Evolutionary conservation across 2,113 vertebrate species (phyloP).

Genomic region (Mormyrus lacerda): DNA sequence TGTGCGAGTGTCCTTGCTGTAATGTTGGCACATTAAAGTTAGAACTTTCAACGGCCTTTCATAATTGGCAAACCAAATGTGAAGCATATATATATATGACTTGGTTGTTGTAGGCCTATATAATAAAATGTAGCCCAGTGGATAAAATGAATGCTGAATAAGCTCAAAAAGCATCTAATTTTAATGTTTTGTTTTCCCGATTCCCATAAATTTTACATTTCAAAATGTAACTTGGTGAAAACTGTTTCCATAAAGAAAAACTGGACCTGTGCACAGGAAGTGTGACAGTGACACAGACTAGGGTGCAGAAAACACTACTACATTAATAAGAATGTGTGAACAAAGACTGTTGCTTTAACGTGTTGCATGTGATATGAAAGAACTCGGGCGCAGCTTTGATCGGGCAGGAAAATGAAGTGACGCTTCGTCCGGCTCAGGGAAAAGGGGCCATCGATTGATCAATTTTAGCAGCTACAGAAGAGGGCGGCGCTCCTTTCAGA

Average conservation of each 20-base stretch:
- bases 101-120: neutral
- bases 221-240: neutral
- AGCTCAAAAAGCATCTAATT: neutral
- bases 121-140: neutral
- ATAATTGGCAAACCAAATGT: too few relatives aligned
- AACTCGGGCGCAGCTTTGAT: neutral
- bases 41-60: too few relatives aligned
- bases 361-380: neutral
- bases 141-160: neutral
- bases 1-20: neutral
- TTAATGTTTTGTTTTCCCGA: neutral
- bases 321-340: neutral
- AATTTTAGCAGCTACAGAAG: neutral
- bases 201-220: neutral
- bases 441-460: neutral
- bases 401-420: neutral
- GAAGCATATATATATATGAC: neutral
- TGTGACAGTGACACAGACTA: neutral
- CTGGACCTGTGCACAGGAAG: neutral
- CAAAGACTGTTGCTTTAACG: neutral
- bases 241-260: neutral
- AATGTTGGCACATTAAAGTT: neutral
- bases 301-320: neutral
- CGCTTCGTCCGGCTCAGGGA: neutral
- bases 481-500: neutral